Evolutionary conservation across 2,888 invertebrate genomes (phyloP), one percentile per base, ranked within the genome.

Genomic region (Agapostemon virescens): DNA sequence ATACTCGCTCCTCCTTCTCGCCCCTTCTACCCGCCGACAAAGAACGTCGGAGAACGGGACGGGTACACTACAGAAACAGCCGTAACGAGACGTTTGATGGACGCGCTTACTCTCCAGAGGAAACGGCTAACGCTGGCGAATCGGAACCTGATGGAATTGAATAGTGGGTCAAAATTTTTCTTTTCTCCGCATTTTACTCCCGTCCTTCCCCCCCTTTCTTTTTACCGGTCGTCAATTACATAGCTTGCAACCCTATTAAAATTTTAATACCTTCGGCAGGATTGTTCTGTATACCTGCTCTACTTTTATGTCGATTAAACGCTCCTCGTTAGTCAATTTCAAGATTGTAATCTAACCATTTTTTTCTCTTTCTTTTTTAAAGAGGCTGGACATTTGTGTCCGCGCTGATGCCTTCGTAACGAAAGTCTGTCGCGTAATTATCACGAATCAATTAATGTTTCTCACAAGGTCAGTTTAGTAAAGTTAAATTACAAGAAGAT

Each of bases 61-160:
- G 73, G 81, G 63, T 78, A 69, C 72, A 77, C 49, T 75, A 79
- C 73, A 66, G 79, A 67, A 74, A 81, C 80, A 77, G 72, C 82
- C 85, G 86, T 92, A 92, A 92, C 90, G 89, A 92, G 92, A 92
- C 92, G 88, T 92, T 91, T 92, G 91, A 92, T 86, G 86, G 92
- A 91, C 92, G 90, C 87, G 89, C 88, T 90, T 90, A 91, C 91
- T 90, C 91, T 90, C 90, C 77, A 84, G 91, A 90, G 91, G 82
- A 87, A 85, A 85, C 85, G 78, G 80, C 79, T 86, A 75, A 81
- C 64, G 74, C 70, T 58, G 45, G 74, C 70, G 58, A 69, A 77
- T 38, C 77, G 73, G 75, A 83, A 82, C 79, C 73, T 86, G 87
- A 88, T 89, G 87, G 85, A 89, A 90, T 89, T 88, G 90, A 87